phyloP scores from a whole-genome alignment of 2,113 vertebrate genomes.

The Myxocyprinus asiaticus region DNA sequence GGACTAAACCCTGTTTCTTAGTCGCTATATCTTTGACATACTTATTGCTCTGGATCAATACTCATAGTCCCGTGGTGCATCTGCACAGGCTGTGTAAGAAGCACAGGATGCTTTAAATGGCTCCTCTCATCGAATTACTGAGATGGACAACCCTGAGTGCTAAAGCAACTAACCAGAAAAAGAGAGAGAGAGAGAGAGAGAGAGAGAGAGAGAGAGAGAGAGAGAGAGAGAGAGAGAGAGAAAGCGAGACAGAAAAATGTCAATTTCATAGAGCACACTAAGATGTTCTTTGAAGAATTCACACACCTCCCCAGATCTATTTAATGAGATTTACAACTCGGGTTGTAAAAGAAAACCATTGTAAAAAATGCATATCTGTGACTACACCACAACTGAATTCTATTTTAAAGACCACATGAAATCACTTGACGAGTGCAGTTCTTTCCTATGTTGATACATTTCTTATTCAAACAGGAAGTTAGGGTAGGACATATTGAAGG shows the following conservation, averaged over 20 bases:
- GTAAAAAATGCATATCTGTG: no score
- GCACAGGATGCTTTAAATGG: slow-evolving; percentile 39
- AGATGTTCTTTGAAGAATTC: background rate
- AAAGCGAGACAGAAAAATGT: no score
- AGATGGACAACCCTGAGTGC: slow-evolving; percentile 46
- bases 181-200: slow-evolving; percentile 2
- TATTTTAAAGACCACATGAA: no score
- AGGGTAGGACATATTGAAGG: no score
- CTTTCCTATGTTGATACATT: no score
- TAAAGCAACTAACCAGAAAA: slow-evolving; percentile 7
- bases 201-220: background rate
- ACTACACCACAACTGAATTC: no score
- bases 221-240: background rate
- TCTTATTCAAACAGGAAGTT: no score
- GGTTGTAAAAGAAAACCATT: no score
- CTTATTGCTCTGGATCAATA: slow-evolving; percentile 52
- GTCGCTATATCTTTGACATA: slow-evolving; percentile 44
- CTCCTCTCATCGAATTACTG: slow-evolving; percentile 48
- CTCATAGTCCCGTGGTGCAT: slow-evolving; percentile 49
- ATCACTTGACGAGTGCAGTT: no score
- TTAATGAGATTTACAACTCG: no score
- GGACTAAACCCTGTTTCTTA: slow-evolving; percentile 26
- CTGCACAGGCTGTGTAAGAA: slow-evolving; percentile 43
- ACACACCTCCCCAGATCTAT: no score
- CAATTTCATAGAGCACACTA: background rate